These are phyloP conservation scores for Drosophila aldrichi DNA, from an alignment of 2,888 invertebrate genomes.

Conservation along the genomic window DNA sequence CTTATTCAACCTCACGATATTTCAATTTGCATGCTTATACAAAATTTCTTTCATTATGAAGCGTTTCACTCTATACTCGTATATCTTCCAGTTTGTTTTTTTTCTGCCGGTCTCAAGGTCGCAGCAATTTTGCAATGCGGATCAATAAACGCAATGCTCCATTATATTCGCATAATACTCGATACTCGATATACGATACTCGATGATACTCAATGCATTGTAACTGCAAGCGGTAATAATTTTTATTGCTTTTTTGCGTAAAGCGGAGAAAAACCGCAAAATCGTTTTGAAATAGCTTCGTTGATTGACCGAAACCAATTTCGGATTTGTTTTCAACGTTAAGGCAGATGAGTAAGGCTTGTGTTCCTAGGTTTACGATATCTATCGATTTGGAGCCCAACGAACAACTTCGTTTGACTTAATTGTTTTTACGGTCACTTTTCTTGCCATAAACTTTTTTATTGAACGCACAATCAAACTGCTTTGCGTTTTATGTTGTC, in stretches of 20 bases:
- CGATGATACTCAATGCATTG: slow-evolving; percentile 12
- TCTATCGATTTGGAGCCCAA: slow-evolving; percentile 16
- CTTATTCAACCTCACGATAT: slow-evolving; percentile 9
- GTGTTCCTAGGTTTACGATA: background rate
- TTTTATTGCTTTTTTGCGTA: slow-evolving; percentile 39
- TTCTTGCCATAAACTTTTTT: slow-evolving; percentile 66
- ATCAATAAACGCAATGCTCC: slow-evolving; percentile 28
- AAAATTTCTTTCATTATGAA: slow-evolving; percentile 10
- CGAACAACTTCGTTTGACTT: slow-evolving; percentile 54
- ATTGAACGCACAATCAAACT: slow-evolving; percentile 58
- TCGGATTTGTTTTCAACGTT: background rate
- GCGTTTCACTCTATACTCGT: background rate
- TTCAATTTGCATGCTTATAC: slow-evolving; percentile 11
- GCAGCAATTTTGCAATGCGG: slow-evolving; percentile 28
- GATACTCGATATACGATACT: slow-evolving; percentile 20
- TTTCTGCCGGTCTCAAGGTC: slow-evolving; percentile 21
- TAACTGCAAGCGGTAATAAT: slow-evolving; percentile 13
- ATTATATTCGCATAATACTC: slow-evolving; percentile 33
- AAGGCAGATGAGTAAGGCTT: slow-evolving; percentile 1
- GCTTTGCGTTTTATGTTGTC: slow-evolving; percentile 68
- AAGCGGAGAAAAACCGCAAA: slow-evolving; percentile 42
- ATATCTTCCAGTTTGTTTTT: slow-evolving; percentile 13
- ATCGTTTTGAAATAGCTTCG: slow-evolving; percentile 51
- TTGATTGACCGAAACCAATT: slow-evolving; percentile 27
- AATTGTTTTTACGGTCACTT: slow-evolving; percentile 72